Base-by-base conservation (phyloP, 92 coral and sea anemone genomes). In the Micromussa lordhowensis region DNA sequence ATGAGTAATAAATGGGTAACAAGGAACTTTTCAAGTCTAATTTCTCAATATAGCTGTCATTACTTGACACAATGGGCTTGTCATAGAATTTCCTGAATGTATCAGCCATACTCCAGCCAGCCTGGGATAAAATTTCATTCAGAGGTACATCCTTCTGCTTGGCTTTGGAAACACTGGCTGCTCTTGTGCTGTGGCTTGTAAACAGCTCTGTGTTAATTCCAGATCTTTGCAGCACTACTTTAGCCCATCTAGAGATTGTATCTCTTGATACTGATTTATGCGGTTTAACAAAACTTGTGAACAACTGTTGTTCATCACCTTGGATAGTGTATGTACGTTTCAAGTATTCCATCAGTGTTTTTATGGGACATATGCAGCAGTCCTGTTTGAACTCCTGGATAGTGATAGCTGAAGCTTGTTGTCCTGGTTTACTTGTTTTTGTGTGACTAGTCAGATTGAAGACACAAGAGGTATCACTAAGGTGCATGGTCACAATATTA, bases 201-300 rank as follows among this genome's bases (percentile, higher is more conserved):
- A 83, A 90, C 26, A 38, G 64, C 35, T 83, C 32, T 1, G 91
- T 90, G 68, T 92, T 89, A 90, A 92, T 77, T 1, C 95, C 89
- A 53, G 93, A 81, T 66, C 79, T 80, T 17, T 76, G 72, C 82
- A 92, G 77, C 35, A 86, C 95, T 78, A 66, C 82, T 72, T 82
- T 90, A 49, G 92, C 88, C 93, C 93, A 91, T 55, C 88, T 48
- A 59, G 87, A 91, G 36, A 87, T 82, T 81, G 88, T 91, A 48
- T 87, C 91, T 83, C 86, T 57, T 53, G 88, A 64, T 86, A 91
- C 84, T 69, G 88, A 66, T 66, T 87, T 87, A 57, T 86, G 75
- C 53, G 93, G 90, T 48, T 86, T 79, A 36, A 86, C 83, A 63
- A 75, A 86, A 86, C 89, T 86, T 19, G 78, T 86, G 61, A 86